A percentile compares a stretch with the other conserved stretches of the same genome.
phyloP scores from a whole-genome alignment of 2,113 vertebrate species.

The Alces alces region DNA sequence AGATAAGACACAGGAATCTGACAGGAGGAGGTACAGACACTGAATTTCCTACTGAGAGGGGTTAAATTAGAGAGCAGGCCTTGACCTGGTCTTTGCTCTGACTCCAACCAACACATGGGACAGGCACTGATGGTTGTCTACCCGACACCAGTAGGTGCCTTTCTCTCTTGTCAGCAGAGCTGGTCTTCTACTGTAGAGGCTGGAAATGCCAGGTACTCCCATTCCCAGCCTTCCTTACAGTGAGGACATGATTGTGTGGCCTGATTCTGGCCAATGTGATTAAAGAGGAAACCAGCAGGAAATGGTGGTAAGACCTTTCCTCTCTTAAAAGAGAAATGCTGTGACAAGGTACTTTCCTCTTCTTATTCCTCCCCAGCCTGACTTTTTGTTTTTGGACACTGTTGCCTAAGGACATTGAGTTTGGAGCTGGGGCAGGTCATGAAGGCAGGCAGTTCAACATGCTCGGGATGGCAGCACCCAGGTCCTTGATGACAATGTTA shows the following conservation, averaged over 20 bases:
- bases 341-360: not conserved
- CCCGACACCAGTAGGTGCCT: not conserved
- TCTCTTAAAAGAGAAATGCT: conserved; percentile 2
- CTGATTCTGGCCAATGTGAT: not conserved
- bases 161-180: not conserved
- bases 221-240: not conserved
- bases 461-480: not conserved
- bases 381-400: not conserved
- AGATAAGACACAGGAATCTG: not conserved
- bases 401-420: not conserved
- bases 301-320: not conserved
- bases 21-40: not conserved
- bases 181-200: not conserved
- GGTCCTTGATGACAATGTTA: not conserved
- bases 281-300: not conserved
- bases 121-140: not conserved
- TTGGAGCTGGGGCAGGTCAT: not conserved
- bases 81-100: not conserved
- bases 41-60: not conserved
- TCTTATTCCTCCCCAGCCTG: not conserved
- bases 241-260: not conserved
- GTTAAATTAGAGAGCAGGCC: not conserved
- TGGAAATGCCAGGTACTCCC: not conserved
- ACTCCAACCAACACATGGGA: not conserved
- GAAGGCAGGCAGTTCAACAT: not conserved